Evolutionary conservation across 2,113 vertebrate species (phyloP).

Genomic region (Lasiurus cinereus): DNA sequence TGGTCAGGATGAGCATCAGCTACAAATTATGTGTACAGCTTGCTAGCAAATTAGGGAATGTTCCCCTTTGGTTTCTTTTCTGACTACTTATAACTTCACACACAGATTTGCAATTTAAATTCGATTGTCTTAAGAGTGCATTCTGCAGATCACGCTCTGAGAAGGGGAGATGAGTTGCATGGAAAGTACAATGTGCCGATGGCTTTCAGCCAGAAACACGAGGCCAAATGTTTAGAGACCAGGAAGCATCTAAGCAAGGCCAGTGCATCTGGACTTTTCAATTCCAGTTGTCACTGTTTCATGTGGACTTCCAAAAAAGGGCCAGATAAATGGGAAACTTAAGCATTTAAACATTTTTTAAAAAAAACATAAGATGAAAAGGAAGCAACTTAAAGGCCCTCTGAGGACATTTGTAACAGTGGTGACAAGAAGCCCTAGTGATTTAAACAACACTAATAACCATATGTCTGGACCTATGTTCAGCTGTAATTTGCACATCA

Average conservation of each 20-base stretch:
- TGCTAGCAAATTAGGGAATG: conserved; percentile 73
- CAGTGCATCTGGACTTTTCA: conserved; percentile 64
- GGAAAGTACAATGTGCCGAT: conserved; percentile 71
- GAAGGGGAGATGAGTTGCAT: neutral
- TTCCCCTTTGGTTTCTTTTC: conserved; percentile 68
- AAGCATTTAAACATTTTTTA: conserved; percentile 67
- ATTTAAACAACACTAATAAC: conserved; percentile 79
- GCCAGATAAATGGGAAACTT: conserved; percentile 75
- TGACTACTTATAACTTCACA: conserved; percentile 55
- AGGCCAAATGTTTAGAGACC: conserved; percentile 71
- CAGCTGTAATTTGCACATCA: conserved; percentile 75
- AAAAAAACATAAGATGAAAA: conserved; percentile 38
- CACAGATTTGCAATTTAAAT: conserved; percentile 76
- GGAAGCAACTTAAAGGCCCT: conserved; percentile 59
- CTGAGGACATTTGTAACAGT: conserved; percentile 76
- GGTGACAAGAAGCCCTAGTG: conserved; percentile 68
- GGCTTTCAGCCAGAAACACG: conserved; percentile 71
- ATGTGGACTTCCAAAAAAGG: conserved; percentile 56
- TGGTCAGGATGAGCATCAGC: conserved; percentile 36
- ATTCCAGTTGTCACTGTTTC: conserved; percentile 9
- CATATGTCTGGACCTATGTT: conserved; percentile 81
- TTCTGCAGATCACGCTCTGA: conserved; percentile 63
- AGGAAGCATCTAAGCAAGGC: conserved; percentile 15
- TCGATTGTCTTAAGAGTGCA: conserved; percentile 64
- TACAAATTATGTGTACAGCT: conserved; percentile 62